A percentile compares a stretch with the other conserved stretches of the same genome.
Evolutionary conservation across 2,888 invertebrate genomes (phyloP).

Genomic region (Leptinotarsa rubiginosa): DNA sequence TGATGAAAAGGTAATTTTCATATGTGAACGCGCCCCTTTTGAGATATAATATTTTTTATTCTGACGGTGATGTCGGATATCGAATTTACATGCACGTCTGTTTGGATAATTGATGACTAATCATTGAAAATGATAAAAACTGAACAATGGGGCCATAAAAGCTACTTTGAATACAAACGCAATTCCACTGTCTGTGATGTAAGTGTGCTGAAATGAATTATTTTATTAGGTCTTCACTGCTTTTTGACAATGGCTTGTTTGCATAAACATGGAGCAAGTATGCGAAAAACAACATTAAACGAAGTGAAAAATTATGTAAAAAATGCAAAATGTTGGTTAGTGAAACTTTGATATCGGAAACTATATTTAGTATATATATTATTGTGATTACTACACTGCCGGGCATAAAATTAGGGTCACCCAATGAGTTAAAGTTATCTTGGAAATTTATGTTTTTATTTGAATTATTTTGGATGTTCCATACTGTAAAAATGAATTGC

Average conservation of each 20-base stretch:
- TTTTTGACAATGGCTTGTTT: not conserved
- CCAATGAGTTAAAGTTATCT: too few species aligned
- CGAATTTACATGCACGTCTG: not conserved
- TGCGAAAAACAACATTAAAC: not conserved
- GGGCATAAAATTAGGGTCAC: too few species aligned
- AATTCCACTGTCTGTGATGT: not conserved
- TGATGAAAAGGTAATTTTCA: too few species aligned
- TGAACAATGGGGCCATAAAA: not conserved
- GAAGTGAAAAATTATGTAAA: not conserved
- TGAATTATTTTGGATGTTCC: too few species aligned
- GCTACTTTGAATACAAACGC: conserved; percentile 3
- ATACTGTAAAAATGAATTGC: too few species aligned
- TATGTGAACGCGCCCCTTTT: too few species aligned
- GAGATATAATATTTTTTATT: too few species aligned
- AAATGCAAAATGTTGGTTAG: not conserved
- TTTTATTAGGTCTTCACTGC: not conserved
- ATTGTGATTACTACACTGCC: too few species aligned
- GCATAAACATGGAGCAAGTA: not conserved
- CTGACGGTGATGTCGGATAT: too few species aligned
- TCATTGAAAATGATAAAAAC: not conserved
- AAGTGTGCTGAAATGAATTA: not conserved
- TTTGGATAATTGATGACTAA: conserved; percentile 1
- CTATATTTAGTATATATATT: too few species aligned
- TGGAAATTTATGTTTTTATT: too few species aligned
- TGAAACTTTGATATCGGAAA: too few species aligned